A percentile compares a stretch with the other conserved stretches of the same genome.
Conservation (phyloP, 2,797 vertebrate genomes). For the Acrocephalus scirpaceus region DNA sequence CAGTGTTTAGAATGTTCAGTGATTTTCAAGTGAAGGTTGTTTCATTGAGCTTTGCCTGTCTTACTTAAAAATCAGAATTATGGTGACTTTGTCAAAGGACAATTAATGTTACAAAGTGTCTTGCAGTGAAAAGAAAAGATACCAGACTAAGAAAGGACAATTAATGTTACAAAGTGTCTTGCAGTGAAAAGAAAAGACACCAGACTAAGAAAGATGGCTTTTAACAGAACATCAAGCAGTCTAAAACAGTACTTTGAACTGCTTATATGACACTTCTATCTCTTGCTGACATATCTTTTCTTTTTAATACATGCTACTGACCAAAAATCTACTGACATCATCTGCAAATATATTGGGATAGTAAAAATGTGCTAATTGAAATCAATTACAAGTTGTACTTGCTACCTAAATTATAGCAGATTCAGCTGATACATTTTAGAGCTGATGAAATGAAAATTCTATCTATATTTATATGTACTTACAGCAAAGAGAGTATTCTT, state of each 20-base stretch:
- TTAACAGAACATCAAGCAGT: not conserved
- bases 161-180: not conserved
- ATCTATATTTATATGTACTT: not conserved
- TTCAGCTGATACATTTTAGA: not conserved
- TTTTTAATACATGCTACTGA: not conserved
- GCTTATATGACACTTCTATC: not conserved
- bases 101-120: not conserved
- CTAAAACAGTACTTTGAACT: not conserved
- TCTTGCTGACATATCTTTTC: not conserved
- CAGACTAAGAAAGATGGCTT: not conserved
- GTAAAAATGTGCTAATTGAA: not conserved
- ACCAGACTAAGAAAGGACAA: not conserved
- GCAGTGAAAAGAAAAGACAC: not conserved
- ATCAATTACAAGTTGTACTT: not conserved
- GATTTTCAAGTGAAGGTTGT: not conserved
- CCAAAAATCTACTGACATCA: not conserved
- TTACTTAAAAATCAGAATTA: not conserved
- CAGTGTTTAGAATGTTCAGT: not conserved
- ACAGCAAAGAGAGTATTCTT: not conserved
- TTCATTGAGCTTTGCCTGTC: not conserved
- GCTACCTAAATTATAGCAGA: not conserved
- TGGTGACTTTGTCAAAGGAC: not conserved
- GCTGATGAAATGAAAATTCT: not conserved
- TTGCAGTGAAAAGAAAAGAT: not conserved
- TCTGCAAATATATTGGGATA: not conserved